A percentile compares a stretch with the other conserved stretches of the same genome.
These are phyloP conservation scores for Hyles euphorbiae DNA, from an alignment of 1,140 invertebrate species.

Conservation along the genomic window DNA sequence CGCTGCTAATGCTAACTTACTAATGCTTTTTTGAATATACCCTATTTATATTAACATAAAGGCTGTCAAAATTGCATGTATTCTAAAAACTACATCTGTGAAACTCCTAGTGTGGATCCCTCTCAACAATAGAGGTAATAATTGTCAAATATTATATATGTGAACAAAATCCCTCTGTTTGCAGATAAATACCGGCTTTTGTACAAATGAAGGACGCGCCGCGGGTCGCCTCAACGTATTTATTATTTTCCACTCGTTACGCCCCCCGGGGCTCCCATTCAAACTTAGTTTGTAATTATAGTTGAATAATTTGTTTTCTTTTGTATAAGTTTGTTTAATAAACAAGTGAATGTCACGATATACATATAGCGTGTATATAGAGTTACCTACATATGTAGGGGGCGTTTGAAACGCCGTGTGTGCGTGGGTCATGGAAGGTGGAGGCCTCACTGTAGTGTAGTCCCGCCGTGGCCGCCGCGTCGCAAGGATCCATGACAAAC, in stretches of 20 bases:
- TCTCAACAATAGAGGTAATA: no score
- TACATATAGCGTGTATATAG: constrained; percentile 11
- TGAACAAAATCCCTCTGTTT: neutral
- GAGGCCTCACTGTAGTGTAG: constrained; percentile 4
- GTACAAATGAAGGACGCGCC: constrained; percentile 55
- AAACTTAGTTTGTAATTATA: constrained; percentile 33
- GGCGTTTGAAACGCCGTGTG: constrained; percentile 9
- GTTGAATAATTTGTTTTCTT: constrained; percentile 49
- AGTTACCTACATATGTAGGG: constrained; percentile 7
- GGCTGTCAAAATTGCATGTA: no score
- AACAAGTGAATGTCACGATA: constrained; percentile 41
- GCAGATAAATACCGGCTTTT: constrained; percentile 41
- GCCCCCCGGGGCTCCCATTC: constrained; percentile 44
- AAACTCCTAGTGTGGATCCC: no score
- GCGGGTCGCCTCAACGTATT: constrained; percentile 52
- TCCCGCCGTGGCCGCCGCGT: neutral
- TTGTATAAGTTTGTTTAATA: constrained; percentile 47
- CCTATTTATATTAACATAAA: no score
- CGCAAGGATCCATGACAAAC: constrained; percentile 1
- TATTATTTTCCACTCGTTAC: constrained; percentile 70
- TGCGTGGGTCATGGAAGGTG: neutral
- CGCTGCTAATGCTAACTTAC: no score
- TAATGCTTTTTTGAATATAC: no score
- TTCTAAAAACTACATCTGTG: no score
- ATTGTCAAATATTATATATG: no score